phyloP scores from a whole-genome alignment of 2,888 invertebrate genomes.

The Pristionchus fissidentatus region DNA sequence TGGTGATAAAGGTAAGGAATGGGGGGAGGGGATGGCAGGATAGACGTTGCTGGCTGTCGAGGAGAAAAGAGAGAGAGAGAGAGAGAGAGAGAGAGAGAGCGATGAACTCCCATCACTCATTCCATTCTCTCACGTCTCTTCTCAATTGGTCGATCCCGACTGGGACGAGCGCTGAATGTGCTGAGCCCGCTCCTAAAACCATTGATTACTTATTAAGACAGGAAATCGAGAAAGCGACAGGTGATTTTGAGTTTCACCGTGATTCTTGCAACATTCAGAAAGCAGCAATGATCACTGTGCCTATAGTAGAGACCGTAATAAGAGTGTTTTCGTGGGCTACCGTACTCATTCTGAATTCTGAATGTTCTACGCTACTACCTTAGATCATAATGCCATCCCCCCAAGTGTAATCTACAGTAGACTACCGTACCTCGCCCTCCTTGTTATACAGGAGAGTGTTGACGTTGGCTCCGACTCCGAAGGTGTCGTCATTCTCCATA shows the following conservation, averaged over 20 bases:
- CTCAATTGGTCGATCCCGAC: slow-evolving; percentile 21
- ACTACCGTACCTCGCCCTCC: slow-evolving; percentile 65
- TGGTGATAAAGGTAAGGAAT: no score
- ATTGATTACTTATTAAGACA: neutral
- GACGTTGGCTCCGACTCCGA: slow-evolving; percentile 70
- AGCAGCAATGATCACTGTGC: no score
- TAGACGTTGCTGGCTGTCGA: no score
- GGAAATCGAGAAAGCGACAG: neutral
- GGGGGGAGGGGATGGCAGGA: no score
- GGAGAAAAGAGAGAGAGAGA: no score
- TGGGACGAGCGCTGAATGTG: slow-evolving; percentile 71
- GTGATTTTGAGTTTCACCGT: neutral
- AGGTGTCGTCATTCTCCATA: slow-evolving; percentile 68
- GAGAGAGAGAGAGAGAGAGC: neutral
- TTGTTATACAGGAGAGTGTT: slow-evolving; percentile 72
- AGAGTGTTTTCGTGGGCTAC: neutral
- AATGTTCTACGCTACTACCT: slow-evolving; percentile 68
- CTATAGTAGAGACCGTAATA: neutral
- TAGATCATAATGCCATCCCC: no score
- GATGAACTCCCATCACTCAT: neutral
- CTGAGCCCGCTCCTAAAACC: slow-evolving; percentile 71
- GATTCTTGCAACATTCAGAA: no score
- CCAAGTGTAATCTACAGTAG: slow-evolving; percentile 52
- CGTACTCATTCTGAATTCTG: neutral
- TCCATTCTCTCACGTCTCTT: no score